phyloP scores from a whole-genome alignment of 2,888 invertebrate species.

The Ennomos quercinarius region DNA sequence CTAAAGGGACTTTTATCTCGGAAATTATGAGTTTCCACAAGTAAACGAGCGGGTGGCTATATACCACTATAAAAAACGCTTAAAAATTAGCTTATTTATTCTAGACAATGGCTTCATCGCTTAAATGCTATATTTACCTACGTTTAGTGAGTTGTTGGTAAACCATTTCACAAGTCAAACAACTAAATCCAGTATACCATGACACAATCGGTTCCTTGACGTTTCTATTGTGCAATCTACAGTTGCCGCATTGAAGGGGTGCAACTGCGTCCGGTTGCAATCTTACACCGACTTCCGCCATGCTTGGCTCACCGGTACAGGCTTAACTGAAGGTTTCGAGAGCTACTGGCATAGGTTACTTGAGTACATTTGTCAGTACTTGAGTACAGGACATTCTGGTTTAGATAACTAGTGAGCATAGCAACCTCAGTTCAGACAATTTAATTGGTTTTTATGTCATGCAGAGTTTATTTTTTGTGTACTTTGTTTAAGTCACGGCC shows the following conservation, averaged over 20 bases:
- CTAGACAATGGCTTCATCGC: background rate
- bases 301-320: constrained; percentile 32
- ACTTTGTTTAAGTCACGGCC: too few relatives aligned
- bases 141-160: background rate
- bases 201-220: constrained; percentile 37
- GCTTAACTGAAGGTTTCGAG: constrained; percentile 34
- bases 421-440: too few relatives aligned
- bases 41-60: too few relatives aligned
- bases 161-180: constrained; percentile 22
- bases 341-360: constrained; percentile 21
- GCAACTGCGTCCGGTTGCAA: constrained; percentile 71
- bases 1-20: too few relatives aligned
- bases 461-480: too few relatives aligned
- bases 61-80: too few relatives aligned
- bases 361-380: too few relatives aligned
- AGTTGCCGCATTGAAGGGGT: constrained; percentile 60
- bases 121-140: background rate
- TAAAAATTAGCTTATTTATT: background rate
- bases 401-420: background rate
- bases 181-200: constrained; percentile 36
- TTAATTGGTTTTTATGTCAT: too few relatives aligned
- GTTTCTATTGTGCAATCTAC: constrained; percentile 50
- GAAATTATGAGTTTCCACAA: too few relatives aligned
- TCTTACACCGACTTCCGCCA: constrained; percentile 76
- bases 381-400: background rate